Base-by-base conservation (phyloP, 2,797 vertebrate genomes). In the Acanthornis magna region DNA sequence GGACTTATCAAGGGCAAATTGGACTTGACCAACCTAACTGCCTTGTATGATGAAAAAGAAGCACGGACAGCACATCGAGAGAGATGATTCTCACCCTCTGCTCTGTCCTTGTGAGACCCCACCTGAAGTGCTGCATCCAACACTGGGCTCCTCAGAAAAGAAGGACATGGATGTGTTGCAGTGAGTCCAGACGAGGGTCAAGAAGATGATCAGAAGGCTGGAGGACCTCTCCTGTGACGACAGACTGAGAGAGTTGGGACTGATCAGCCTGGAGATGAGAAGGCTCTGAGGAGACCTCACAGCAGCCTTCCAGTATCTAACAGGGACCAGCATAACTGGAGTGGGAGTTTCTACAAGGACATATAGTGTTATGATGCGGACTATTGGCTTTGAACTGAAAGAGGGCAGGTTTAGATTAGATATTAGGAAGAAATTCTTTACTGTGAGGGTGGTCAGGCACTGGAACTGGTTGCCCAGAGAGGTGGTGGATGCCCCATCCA, bases 21-120 rank as follows among this genome's bases (percentile, higher is more conserved):
- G 18, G 8, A 51, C 9, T 4, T 50, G 36, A 62, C 9, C 40
- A 89, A 32, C 14, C 12, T 38, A n/a, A 38, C 18, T 16, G 10
- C 10, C 19, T 51, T 47, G 1, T 67, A 16, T 34, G n/a, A 74
- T 11, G 13, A 67, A 89, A 77, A 62, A 55, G 11, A 55, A 29
- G 3, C 26, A 4, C 16, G 23, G 27, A 10, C 34, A 48, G 48
- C 10, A 48, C 12, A 36, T 1, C 0, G 1, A 53, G 20, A 13
- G 23, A 62, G 11, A 32, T 10, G 32, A 68, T 55, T 55, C 15
- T 54, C 13, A 22, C 18, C 40, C 11, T 50, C 32, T 36, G 10
- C 7, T 48, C 22, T 25, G 13, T 16, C 18, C 21, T 74, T 61
- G 18, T 42, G 34, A 42, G 34, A 55, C 6, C 10, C 14, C 40